These are phyloP conservation scores for Gobiocypris rarus DNA, from an alignment of 2,113 vertebrate genomes.

Conservation along the genomic window DNA sequence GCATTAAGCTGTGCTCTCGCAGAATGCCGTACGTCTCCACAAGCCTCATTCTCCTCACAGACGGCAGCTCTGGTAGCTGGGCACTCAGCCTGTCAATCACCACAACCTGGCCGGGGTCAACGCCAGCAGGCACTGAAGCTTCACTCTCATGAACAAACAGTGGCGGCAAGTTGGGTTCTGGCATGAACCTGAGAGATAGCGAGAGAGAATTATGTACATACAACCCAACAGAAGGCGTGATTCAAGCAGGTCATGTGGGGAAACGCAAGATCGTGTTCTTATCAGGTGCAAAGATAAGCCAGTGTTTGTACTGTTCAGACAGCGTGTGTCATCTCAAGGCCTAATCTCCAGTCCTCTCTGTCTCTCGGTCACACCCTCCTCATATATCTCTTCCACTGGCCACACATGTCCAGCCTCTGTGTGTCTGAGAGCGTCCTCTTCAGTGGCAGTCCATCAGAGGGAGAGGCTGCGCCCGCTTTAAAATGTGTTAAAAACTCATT, in stretches of 20 bases:
- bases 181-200: conserved; percentile 86
- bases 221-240: background rate
- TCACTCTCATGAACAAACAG: conserved; percentile 84
- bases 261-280: conserved; percentile 53
- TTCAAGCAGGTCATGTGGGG: background rate
- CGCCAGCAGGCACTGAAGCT: conserved; percentile 78
- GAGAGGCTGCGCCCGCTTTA: background rate
- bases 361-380: conserved; percentile 8
- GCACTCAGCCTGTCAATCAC: conserved; percentile 83
- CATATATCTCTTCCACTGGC: background rate
- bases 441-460: background rate
- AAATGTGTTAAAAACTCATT: background rate
- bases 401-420: background rate
- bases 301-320: conserved; percentile 41
- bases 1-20: conserved; percentile 87
- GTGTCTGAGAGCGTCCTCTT: background rate
- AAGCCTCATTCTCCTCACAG: conserved; percentile 82
- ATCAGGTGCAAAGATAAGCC: conserved; percentile 29
- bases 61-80: conserved; percentile 88
- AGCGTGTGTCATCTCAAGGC: background rate
- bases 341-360: conserved; percentile 11
- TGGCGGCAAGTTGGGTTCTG: conserved; percentile 97
- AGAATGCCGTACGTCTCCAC: conserved; percentile 84
- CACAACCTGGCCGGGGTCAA: conserved; percentile 80
- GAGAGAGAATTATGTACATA: background rate